Base-by-base conservation (phyloP, 37 sponge, comb jelly and placozoan genomes). In the Cladorhizidae sp. region DNA sequence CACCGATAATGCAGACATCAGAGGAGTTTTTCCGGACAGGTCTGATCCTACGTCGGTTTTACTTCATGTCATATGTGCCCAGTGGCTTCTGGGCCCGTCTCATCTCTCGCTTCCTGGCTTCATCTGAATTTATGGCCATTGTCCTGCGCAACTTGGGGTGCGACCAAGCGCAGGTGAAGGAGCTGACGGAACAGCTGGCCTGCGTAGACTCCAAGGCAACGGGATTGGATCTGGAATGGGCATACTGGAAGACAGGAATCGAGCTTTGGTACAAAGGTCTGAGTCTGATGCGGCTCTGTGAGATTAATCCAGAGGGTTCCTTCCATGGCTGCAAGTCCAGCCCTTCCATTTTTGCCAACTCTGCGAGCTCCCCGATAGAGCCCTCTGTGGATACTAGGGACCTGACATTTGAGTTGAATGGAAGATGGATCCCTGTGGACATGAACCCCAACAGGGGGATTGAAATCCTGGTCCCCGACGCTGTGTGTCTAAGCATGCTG, bases 71-170 rank as follows among this genome's bases (percentile, higher is more conserved):
- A 36, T 93, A 93, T 74, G 91, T 96, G 41, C 96, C 93, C 17
- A 92, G 91, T 75, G 96, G 96, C 2, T 96, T 96, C 67, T 96
- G 96, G 96, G 88, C 96, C 1, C 85, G 96, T 0, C 88, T 96
- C 61, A 93, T 92, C 28, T 93, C 93, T 0, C 73, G 96, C 0
- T 84, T 93, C 33, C 76, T 96, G 26, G 76, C 93, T 17, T 85
- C 79, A 0, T 64, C 74, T 1, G 68, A 57, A 21, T 75, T 95
- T 49, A 25, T 39, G 1, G 52, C 40, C 21, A 75, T 89, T 9
- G 82, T 95, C 17, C 75, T 89, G 62, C 67, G 51, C 2, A 26
- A 75, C 0, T 43, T 91, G 23, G 96, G 86, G 18, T 72, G 70
- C 31, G 2, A 54, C 42, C 41, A 75, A 45, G 64, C 74, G 2